Base-by-base conservation (phyloP, 1,140 invertebrate species). In the Drosophila pruinosa region DNA sequence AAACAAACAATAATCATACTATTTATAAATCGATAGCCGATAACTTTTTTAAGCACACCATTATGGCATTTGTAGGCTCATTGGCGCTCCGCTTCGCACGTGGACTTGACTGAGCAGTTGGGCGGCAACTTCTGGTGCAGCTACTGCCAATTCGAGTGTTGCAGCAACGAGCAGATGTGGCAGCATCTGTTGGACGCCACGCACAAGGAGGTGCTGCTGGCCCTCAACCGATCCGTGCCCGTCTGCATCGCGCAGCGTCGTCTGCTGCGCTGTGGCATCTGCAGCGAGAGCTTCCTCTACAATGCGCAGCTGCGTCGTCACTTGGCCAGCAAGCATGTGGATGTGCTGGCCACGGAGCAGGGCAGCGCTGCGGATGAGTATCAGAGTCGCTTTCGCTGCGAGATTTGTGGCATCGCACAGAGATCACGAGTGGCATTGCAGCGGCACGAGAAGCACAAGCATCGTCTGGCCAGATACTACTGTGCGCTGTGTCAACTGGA, bases 141-240 rank as follows among this genome's bases (percentile, higher is more conserved):
- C 0, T 93, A 95, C 59, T 98, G 97, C 78, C 94, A 95, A 83
- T 95, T 93, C 78, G 94, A 94, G 80, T 94, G 94, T 78, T 92
- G 93, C n/a, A 92, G 92, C 28, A 95, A 94, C 58, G 91, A 93
- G 17, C 91, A 93, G 22, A 95, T 97, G 94, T 92, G 94, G 15
- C 77, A 92, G 17, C 97, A 98, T 89, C 90, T 97, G 64, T 77
- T 93, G 15, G 93, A 94, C 24, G 78, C 92, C 21, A 93, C 93
- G 39, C 96, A 97, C 91, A 93, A 93, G 50, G 94, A 96, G 76
- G 94, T 96, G 0, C 92, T 96, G 2, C 92, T 94, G 1, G 94
- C 94, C 26, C 94, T 96, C 71, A 96, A 96, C 88, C 93, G 95
- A 71, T 96, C 96, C 0, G 95, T 96, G 62, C 95, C 96, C 0